Evolutionary conservation across 2,888 invertebrate species (phyloP).

Genomic region (Ophion obscuratus): DNA sequence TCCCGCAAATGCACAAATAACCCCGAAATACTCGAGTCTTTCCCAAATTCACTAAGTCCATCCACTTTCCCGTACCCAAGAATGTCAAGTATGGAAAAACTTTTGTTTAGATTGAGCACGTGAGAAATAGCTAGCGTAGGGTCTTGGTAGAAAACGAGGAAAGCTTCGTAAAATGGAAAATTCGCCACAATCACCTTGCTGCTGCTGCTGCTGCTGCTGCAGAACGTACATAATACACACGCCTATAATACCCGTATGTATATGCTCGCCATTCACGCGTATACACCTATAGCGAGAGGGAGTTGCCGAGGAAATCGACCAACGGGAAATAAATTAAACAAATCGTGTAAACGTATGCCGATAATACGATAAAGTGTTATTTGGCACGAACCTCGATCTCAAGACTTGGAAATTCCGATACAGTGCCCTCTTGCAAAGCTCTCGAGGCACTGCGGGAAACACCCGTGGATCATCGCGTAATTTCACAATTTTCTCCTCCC

Average conservation of each 20-base stretch:
- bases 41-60: background rate
- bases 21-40: background rate
- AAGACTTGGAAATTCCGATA: constrained; percentile 3
- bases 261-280: background rate
- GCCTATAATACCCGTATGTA: background rate
- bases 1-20: background rate
- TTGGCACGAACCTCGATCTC: constrained; percentile 39
- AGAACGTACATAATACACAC: background rate
- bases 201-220: background rate
- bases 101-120: too few relatives aligned
- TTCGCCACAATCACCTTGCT: constrained; percentile 6
- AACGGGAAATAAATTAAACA: background rate
- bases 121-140: too few relatives aligned
- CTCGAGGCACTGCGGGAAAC: constrained; percentile 25
- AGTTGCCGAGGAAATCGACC: constrained; percentile 15
- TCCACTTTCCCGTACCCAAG: background rate
- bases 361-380: background rate
- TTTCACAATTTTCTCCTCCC: constrained; percentile 43
- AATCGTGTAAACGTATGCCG: background rate
- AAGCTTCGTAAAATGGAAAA: too few relatives aligned
- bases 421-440: constrained; percentile 4
- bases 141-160: background rate
- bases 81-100: background rate
- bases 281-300: constrained; percentile 6
- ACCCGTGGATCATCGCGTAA: constrained; percentile 32